Conservation (phyloP, 2,888 invertebrate species). For the Achlya flavicornis region DNA sequence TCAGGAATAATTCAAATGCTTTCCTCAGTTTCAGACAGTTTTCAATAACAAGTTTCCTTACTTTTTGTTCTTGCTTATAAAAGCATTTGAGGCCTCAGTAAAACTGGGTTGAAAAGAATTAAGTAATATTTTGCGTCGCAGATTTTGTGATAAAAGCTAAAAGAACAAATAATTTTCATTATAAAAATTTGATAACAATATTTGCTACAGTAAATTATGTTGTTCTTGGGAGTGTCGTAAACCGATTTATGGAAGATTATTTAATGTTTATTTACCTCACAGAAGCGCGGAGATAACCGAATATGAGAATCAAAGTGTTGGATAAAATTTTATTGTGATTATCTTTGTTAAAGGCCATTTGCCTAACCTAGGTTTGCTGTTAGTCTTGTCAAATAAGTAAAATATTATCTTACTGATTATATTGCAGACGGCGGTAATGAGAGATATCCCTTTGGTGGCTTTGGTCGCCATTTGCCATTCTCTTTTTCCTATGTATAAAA, state of each 20-base stretch:
- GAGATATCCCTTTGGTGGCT: too few species aligned
- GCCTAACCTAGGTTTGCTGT: too few species aligned
- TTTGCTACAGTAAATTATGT: neutral
- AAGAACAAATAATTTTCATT: neutral
- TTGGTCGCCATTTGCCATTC: too few species aligned
- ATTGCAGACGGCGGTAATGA: too few species aligned
- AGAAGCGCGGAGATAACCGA: neutral
- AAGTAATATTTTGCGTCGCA: neutral
- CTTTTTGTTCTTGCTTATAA: too few species aligned
- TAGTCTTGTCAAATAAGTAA: too few species aligned
- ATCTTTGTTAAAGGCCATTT: neutral
- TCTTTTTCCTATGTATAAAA: too few species aligned
- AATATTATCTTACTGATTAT: too few species aligned
- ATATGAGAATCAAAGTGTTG: neutral
- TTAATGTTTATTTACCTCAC: neutral
- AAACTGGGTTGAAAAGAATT: neutral
- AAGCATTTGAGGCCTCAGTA: neutral
- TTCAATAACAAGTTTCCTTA: neutral
- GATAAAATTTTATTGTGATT: neutral
- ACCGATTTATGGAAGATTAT: slow-evolving; percentile 9
- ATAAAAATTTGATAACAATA: neutral
- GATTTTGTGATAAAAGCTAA: neutral
- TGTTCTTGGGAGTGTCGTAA: neutral
- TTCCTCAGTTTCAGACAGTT: neutral
- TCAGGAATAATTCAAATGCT: neutral